Conservation (phyloP, 2,888 invertebrate genomes). For the Carcina quercana region DNA sequence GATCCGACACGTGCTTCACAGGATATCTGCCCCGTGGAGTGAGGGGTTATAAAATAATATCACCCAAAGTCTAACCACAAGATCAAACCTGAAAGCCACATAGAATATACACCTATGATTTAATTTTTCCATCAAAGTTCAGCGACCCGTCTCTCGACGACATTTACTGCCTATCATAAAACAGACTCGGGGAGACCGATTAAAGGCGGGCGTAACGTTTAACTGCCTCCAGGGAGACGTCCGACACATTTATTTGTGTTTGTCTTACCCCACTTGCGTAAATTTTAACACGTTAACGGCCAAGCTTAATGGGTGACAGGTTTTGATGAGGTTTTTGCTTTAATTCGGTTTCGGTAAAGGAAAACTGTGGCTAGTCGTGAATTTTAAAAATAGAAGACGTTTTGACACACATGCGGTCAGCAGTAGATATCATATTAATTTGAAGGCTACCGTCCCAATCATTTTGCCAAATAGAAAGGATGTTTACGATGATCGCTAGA, state of each 20-base stretch:
- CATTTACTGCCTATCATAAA: conserved; percentile 58
- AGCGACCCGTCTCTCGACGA: conserved; percentile 33
- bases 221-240: conserved; percentile 30
- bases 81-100: too few species aligned
- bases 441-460: too few species aligned
- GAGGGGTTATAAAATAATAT: too few species aligned
- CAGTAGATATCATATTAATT: too few species aligned
- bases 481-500: too few species aligned
- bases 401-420: too few species aligned
- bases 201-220: conserved; percentile 39
- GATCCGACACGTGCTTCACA: too few species aligned
- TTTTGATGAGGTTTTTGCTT: conserved; percentile 1
- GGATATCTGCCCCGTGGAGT: too few species aligned
- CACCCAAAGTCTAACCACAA: too few species aligned
- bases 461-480: too few species aligned
- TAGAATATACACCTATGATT: conserved; percentile 3
- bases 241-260: conserved; percentile 33
- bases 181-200: conserved; percentile 44
- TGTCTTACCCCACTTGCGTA: conserved; percentile 41
- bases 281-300: conserved; percentile 34
- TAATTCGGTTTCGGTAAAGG: not conserved
- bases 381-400: too few species aligned
- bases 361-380: too few species aligned
- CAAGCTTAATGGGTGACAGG: conserved; percentile 3
- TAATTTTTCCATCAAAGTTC: conserved; percentile 40